Evolutionary conservation across 2,113 vertebrate species (phyloP), one percentile per base, ranked within the genome.

Genomic region (Bos taurus): DNA sequence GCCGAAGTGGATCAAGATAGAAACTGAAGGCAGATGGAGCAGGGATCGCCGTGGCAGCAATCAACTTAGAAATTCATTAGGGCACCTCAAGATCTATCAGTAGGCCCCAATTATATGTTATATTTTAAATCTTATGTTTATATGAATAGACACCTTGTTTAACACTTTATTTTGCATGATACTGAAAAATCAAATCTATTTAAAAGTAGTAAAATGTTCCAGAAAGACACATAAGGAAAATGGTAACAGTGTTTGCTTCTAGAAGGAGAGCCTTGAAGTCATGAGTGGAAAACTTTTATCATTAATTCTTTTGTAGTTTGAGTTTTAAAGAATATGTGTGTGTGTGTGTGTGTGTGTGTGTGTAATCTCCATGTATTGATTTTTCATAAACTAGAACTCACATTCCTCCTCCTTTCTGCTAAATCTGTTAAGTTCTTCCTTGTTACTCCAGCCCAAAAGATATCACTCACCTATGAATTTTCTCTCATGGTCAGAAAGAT

Each of bases 1-100:
- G 80, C 96, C 80, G 90, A 96, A 97, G 88, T 97, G 97, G 97
- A 95, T 97, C 94, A 94, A 95, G 94, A 97, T 40, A 88, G 59
- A 95, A 96, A 83, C 91, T 95, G 74, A 97, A 98, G 74, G 83
- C 71, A 95, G 86, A 74, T 97, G 86, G 82, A 97, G 56, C 94
- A 93, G 43, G n/a, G 92, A 97, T 97, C 94, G 57, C 95, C 30
- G 17, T 97, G 97, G 97, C 71, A 94, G 96, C 94, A 93, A 89
- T 95, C 94, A 89, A 80, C 89, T 97, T 97, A 71, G 89, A 94
- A 97, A 96, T 95, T 91, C 93, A 96, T 95, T 74, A 62, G 83
- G 50, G 83, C 95, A 94, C 95, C 87, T 97, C 67, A 89, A 97
- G 91, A 95, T 94, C 91, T 97, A 96, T 83, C 96, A 94, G 85